Base-by-base conservation (phyloP, 2,113 vertebrate species). In the Ranitomeya variabilis region DNA sequence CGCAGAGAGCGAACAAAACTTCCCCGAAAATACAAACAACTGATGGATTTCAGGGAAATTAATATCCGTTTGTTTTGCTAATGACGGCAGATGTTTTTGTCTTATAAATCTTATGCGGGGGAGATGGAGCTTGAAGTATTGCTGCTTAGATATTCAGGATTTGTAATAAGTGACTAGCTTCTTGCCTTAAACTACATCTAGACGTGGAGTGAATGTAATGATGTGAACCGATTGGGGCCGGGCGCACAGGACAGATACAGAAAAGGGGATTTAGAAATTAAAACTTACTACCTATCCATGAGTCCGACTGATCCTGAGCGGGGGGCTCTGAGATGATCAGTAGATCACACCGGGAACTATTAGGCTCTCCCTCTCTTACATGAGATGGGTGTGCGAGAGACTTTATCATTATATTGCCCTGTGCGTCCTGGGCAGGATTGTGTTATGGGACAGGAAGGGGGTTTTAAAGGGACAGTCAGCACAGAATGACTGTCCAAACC, bases 1-100 rank as follows among this genome's bases (percentile, higher is more conserved):
- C 26, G 26, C 26, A 81, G 2, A 62, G 4, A 88, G 83, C 64
- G 51, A 52, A 60, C 18, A 88, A 74, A 83, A 62, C 21, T 51
- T 76, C 19, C 57, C 23, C 51, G 19, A 74, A 86, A 86, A 80
- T 54, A 57, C 37, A 76, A 82, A 79, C 62, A 82, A 83, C 66
- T 83, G 80, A 88, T 83, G 80, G 87, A 88, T 83, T 83, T 82
- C 80, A 74, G 69, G 55, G 80, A 71, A 88, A 88, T 88, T 74
- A 83, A 62, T 82, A 88, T 83, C 67, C 7, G 67, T 74, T 83
- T 88, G 87, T 64, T 82, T 64, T 88, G 87, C 87, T 88, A 88
- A 88, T 88, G 87, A 83, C 23, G 81, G 87, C 87, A 88, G 87
- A 88, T 88, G 87, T 76, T 88, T 88, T 83, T 83, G 80, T 83